These are phyloP conservation scores for Oncorhynchus clarkii DNA, from an alignment of 2,113 vertebrate species.

Conservation along the genomic window DNA sequence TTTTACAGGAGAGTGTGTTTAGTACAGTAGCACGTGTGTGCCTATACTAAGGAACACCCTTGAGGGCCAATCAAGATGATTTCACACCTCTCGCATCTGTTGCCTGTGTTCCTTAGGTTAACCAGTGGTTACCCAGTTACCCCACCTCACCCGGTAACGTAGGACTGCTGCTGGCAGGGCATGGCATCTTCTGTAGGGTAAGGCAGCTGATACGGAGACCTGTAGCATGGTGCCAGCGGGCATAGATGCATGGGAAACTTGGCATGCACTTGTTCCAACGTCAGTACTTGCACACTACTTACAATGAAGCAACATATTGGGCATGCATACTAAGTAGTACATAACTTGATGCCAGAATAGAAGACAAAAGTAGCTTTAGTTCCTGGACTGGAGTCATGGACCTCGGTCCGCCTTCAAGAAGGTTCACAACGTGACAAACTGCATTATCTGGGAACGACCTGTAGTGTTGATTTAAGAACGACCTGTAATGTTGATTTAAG, in stretches of 20 bases:
- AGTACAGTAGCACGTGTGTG: background rate
- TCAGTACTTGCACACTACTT: too few relatives aligned
- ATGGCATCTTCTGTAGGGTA: conserved; percentile 37
- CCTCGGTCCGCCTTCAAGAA: too few relatives aligned
- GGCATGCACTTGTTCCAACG: background rate
- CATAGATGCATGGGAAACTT: conserved; percentile 23
- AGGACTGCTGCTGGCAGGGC: conserved; percentile 51
- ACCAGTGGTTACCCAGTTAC: conserved; percentile 48
- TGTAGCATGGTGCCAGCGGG: conserved; percentile 36
- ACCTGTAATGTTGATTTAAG: too few relatives aligned
- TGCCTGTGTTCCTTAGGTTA: conserved; percentile 41
- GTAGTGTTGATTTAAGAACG: too few relatives aligned
- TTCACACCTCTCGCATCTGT: conserved; percentile 59
- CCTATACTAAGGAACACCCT: conserved; percentile 36
- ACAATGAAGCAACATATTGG: too few relatives aligned
- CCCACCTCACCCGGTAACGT: conserved; percentile 1
- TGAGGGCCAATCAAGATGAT: conserved; percentile 48
- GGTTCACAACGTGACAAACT: too few relatives aligned
- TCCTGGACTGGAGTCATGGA: too few relatives aligned
- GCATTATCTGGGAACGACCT: too few relatives aligned
- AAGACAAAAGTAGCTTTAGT: background rate
- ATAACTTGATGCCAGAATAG: conserved; percentile 24
- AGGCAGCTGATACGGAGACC: conserved; percentile 42
- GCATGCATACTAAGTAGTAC: background rate
- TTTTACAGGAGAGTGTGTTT: background rate